These are phyloP conservation scores for Troides helena DNA, from an alignment of 2,888 invertebrate genomes.

Conservation along the genomic window DNA sequence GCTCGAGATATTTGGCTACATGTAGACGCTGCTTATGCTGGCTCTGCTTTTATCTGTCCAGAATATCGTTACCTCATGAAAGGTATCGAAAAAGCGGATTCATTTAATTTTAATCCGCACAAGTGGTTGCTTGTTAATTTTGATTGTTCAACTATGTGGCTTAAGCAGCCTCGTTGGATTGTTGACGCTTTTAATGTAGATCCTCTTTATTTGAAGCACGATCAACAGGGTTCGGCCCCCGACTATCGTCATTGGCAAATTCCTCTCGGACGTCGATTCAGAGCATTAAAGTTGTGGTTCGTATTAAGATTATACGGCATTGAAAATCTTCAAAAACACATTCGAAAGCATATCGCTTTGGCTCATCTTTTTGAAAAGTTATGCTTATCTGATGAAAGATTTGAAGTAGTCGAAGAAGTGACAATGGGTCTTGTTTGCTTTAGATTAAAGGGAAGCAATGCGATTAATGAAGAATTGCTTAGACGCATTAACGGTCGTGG, in stretches of 20 bases:
- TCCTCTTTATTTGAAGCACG: conserved; percentile 97
- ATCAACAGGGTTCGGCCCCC: conserved; percentile 92
- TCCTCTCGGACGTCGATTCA: conserved; percentile 94
- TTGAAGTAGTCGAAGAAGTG: conserved; percentile 94
- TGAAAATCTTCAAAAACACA: conserved; percentile 91
- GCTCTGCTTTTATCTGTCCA: conserved; percentile 97
- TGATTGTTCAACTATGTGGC: conserved; percentile 99
- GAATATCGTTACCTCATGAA: conserved; percentile 95
- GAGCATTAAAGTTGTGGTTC: conserved; percentile 97
- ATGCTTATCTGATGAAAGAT: conserved; percentile 87
- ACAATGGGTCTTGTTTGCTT: conserved; percentile 98
- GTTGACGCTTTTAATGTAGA: conserved; percentile 98
- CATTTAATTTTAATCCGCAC: conserved; percentile 99
- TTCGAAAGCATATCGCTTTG: conserved; percentile 90
- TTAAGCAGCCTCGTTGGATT: conserved; percentile 92
- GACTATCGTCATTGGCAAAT: conserved; percentile 99
- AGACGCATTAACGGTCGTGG: conserved; percentile 93
- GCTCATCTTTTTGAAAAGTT: conserved; percentile 93
- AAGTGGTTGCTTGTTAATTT: conserved; percentile 99
- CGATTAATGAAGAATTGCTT: conserved; percentile 88
- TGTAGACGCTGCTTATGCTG: conserved; percentile 98
- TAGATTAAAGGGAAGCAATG: conserved; percentile 92
- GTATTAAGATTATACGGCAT: conserved; percentile 94
- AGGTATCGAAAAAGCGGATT: conserved; percentile 93
- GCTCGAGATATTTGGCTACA: conserved; percentile 93